A percentile compares a stretch with the other conserved stretches of the same genome.
Evolutionary conservation across 2,888 invertebrate genomes (phyloP).

Genomic region (Tetrapedia diversipes): DNA sequence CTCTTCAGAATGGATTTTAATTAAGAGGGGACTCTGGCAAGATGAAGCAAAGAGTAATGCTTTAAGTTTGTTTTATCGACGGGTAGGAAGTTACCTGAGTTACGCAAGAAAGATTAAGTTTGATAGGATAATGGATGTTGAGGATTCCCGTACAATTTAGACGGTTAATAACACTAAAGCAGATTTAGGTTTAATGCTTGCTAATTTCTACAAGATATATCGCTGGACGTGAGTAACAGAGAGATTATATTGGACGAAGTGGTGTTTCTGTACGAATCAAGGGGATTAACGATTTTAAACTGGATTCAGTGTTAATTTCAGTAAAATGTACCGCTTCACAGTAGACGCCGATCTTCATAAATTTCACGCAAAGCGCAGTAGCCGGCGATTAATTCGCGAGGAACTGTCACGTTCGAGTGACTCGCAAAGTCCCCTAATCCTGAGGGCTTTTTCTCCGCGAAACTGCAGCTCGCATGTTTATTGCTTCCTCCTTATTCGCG

Average conservation of each 20-base stretch:
- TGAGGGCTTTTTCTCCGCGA: conserved; percentile 39
- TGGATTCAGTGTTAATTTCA: background rate
- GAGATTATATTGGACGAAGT: too few relatives aligned
- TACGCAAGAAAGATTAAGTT: too few relatives aligned
- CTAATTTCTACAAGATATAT: too few relatives aligned
- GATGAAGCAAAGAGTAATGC: background rate
- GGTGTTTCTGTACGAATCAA: too few relatives aligned
- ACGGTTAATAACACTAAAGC: too few relatives aligned
- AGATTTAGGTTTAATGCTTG: too few relatives aligned
- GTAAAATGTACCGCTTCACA: background rate
- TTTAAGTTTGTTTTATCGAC: background rate
- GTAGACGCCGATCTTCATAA: background rate
- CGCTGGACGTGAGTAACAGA: too few relatives aligned
- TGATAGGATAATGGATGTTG: too few relatives aligned
- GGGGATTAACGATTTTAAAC: too few relatives aligned
- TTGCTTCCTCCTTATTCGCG: conserved; percentile 56
- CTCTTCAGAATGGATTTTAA: background rate
- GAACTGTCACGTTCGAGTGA: conserved; percentile 27
- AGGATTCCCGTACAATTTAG: too few relatives aligned
- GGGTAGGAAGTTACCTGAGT: too few relatives aligned
- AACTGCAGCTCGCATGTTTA: conserved; percentile 45
- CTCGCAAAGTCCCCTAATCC: conserved; percentile 30
- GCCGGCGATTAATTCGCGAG: conserved; percentile 23
- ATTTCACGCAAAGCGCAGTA: too few relatives aligned
- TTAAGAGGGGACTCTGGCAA: background rate